These are phyloP conservation scores for Leistus spinibarbis DNA, from an alignment of 2,888 invertebrate species.

Conservation along the genomic window DNA sequence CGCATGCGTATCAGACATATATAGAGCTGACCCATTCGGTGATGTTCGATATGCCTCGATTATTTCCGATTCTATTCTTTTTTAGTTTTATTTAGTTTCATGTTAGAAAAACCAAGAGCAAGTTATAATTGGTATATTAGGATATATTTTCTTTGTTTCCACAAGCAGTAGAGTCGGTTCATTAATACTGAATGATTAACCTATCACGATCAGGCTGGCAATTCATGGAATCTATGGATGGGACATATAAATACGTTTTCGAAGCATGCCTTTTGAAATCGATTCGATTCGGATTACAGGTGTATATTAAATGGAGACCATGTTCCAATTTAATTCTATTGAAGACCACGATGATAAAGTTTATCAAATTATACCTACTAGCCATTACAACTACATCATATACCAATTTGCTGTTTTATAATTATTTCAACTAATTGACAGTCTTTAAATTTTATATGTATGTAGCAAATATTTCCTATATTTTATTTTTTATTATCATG, in stretches of 20 bases:
- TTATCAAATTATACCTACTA: not conserved
- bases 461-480: too few relatives aligned
- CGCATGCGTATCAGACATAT: too few relatives aligned
- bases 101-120: not conserved
- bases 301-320: not conserved
- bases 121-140: not conserved
- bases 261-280: not conserved
- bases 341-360: not conserved
- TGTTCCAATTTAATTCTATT: not conserved
- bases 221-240: conserved; percentile 18
- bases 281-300: not conserved
- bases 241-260: not conserved
- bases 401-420: too few relatives aligned
- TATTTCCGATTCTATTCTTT: too few relatives aligned
- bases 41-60: too few relatives aligned
- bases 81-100: too few relatives aligned
- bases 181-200: conserved; percentile 26
- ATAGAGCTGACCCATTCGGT: too few relatives aligned
- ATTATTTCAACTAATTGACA: too few relatives aligned
- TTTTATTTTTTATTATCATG: too few relatives aligned
- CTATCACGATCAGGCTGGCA: conserved; percentile 20
- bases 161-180: conserved; percentile 3
- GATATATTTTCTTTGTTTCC: not conserved
- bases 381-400: not conserved
- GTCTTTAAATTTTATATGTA: too few relatives aligned